A percentile compares a stretch with the other conserved stretches of the same genome.
These are phyloP conservation scores for Acleris emargana DNA, from an alignment of 2,888 invertebrate species.

Conservation along the genomic window DNA sequence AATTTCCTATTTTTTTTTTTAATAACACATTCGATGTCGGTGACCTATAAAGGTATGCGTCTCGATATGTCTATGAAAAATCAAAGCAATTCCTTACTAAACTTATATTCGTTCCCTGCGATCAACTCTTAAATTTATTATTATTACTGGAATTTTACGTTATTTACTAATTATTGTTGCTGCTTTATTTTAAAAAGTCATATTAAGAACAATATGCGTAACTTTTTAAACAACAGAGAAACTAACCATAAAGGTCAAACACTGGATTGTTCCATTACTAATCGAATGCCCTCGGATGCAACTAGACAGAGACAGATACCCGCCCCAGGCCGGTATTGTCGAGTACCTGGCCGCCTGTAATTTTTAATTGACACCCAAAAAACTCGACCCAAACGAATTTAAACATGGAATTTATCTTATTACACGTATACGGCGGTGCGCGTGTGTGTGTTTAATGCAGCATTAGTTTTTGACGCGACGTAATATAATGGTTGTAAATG, in stretches of 20 bases:
- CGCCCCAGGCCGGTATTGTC: slow-evolving; percentile 46
- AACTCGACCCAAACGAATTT: slow-evolving; percentile 71
- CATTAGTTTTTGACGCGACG: slow-evolving; percentile 55
- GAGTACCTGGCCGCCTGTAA: slow-evolving; percentile 78
- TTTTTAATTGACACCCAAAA: slow-evolving; percentile 81
- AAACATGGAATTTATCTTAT: slow-evolving; percentile 80
- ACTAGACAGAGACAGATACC: neutral
- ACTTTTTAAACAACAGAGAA: neutral
- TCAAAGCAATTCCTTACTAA: too few relatives aligned
- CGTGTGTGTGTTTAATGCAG: slow-evolving; percentile 57
- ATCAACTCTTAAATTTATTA: too few relatives aligned
- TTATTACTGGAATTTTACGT: too few relatives aligned
- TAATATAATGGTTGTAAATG: slow-evolving; percentile 47
- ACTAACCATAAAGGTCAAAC: neutral
- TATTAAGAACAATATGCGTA: too few relatives aligned
- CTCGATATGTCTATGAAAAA: too few relatives aligned
- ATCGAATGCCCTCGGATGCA: neutral
- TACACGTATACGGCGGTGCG: slow-evolving; percentile 59
- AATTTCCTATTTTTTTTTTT: too few relatives aligned
- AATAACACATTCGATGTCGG: too few relatives aligned
- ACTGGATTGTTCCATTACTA: slow-evolving; percentile 12
- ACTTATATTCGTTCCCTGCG: too few relatives aligned
- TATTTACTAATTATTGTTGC: too few relatives aligned
- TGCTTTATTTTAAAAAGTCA: too few relatives aligned
- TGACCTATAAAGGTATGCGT: too few relatives aligned